phyloP scores from a whole-genome alignment of 2,113 vertebrate species.

The Lepus timidus region DNA sequence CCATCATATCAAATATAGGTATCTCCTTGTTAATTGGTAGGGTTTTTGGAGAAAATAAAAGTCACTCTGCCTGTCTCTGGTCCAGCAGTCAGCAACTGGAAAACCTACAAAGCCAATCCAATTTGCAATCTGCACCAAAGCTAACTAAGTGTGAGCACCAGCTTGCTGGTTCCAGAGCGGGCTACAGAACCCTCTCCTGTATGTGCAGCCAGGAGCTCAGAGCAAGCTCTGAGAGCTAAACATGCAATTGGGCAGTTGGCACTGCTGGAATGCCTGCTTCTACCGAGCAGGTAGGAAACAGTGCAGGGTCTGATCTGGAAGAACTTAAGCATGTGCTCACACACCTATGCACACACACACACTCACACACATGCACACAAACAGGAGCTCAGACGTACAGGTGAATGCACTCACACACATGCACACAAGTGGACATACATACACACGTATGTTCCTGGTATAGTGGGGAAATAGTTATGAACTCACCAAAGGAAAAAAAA shows the following conservation, averaged over 20 bases:
- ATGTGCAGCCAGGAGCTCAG: neutral
- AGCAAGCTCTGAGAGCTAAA: neutral
- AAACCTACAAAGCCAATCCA: neutral
- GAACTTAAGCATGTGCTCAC: neutral
- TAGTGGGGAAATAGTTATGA: neutral
- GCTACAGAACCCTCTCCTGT: neutral
- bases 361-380: neutral
- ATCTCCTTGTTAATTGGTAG: constrained; percentile 8
- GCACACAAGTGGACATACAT: neutral
- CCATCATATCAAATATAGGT: neutral
- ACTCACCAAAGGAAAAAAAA: neutral
- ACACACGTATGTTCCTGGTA: neutral
- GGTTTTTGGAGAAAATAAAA: constrained; percentile 1
- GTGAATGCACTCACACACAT: neutral
- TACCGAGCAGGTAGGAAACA: neutral
- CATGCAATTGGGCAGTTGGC: neutral
- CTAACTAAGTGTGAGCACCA: neutral
- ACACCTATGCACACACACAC: neutral
- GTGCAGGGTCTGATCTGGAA: neutral
- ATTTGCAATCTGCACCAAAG: constrained; percentile 21
- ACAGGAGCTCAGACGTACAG: neutral
- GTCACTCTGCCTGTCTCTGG: neutral
- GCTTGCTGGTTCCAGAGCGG: neutral
- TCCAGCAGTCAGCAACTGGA: neutral
- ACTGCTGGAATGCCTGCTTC: neutral